A percentile compares a stretch with the other conserved stretches of the same genome.
Conservation (phyloP, 2,888 invertebrate genomes). For the Leptinotarsa peninsularis region DNA sequence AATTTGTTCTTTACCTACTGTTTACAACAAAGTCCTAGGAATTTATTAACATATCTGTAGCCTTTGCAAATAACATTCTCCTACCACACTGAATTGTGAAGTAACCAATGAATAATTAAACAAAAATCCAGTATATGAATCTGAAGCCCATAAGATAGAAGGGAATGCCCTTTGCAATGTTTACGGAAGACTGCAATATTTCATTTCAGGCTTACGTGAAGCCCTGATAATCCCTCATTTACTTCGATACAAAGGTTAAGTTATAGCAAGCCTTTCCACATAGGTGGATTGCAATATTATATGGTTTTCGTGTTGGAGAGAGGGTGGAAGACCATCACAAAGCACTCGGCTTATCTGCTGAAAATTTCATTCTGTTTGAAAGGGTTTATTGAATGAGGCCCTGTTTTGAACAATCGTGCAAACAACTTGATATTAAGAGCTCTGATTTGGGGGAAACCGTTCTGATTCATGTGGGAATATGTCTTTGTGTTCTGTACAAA, state of each 20-base stretch:
- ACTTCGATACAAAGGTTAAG: background rate
- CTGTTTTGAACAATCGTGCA: background rate
- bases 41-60: background rate
- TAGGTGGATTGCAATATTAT: background rate
- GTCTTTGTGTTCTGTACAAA: too few relatives aligned
- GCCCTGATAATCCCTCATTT: background rate
- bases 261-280: background rate
- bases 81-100: background rate
- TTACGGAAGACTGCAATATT: background rate
- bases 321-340: background rate
- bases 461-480: too few relatives aligned
- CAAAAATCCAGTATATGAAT: background rate
- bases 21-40: too few relatives aligned
- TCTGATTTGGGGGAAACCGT: too few relatives aligned
- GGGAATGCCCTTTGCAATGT: background rate
- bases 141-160: background rate
- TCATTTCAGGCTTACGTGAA: slow-evolving; percentile 1
- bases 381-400: background rate
- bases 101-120: background rate
- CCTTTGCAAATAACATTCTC: background rate
- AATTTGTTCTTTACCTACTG: too few relatives aligned
- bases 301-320: background rate
- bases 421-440: too few relatives aligned
- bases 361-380: background rate
- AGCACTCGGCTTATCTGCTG: background rate